These are phyloP conservation scores for Xiphophorus couchianus DNA, from an alignment of 2,113 vertebrate genomes.

Conservation along the genomic window DNA sequence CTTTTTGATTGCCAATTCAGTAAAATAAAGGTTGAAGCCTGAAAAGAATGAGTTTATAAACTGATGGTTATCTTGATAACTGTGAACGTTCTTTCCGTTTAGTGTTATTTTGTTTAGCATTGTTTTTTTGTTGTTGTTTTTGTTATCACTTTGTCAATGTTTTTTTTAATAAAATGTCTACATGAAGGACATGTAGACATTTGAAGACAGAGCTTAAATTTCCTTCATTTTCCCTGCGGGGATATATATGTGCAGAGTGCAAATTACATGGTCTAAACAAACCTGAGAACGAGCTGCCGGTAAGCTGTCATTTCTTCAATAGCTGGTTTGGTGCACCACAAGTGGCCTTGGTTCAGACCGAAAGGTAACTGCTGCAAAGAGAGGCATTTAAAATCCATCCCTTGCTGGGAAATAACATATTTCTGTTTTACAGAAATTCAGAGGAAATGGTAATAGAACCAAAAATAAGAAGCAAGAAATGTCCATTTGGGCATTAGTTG, in stretches of 20 bases:
- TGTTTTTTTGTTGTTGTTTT: neutral
- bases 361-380: slow-evolving; percentile 50
- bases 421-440: slow-evolving; percentile 30
- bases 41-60: neutral
- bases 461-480: slow-evolving; percentile 26
- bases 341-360: slow-evolving; percentile 47
- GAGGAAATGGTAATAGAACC: slow-evolving; percentile 43
- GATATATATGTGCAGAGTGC: slow-evolving; percentile 34
- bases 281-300: slow-evolving; percentile 49
- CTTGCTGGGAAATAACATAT: slow-evolving; percentile 30
- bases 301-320: slow-evolving; percentile 42
- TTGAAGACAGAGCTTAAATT: neutral
- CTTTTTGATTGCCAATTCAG: slow-evolving; percentile 1
- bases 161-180: neutral
- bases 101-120: neutral
- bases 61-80: neutral
- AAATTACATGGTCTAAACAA: slow-evolving; percentile 47
- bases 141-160: neutral
- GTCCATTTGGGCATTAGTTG: slow-evolving; percentile 48
- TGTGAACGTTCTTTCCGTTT: slow-evolving; percentile 1
- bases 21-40: slow-evolving; percentile 15
- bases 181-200: neutral
- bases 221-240: neutral
- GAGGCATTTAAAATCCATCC: slow-evolving; percentile 54
- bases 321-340: slow-evolving; percentile 31